Base-by-base conservation (phyloP, 1,140 invertebrate species). In the Drosophila pandora region DNA sequence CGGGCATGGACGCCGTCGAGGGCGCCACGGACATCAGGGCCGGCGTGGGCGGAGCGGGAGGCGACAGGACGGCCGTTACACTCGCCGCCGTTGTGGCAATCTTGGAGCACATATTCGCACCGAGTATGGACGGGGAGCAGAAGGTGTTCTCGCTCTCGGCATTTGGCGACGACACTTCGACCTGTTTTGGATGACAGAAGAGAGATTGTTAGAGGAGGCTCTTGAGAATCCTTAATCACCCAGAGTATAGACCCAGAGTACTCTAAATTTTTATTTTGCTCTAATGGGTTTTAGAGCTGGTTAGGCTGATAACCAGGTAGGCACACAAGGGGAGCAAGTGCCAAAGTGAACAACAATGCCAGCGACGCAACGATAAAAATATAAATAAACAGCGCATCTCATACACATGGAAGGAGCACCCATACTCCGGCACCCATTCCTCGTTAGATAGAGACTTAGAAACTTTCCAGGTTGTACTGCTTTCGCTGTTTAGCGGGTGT, bases 111-210 rank as follows among this genome's bases (percentile, higher is more conserved):
- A 92, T 91, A 64, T 91, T 91, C 28, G 90, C 77, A 57, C 90
- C 90, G 34, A 92, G 83, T 68, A 92, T 92, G 41, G 91, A 92
- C 64, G 90, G 87, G 47, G 91, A 92, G 65, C 91, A 92, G 59
- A 92, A 90, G 58, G 90, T 90, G 53, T 90, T 91, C 63, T 92
- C 91, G 49, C 75, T 91, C 71, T 96, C 96, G 57, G 96, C 95
- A 92, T 95, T 97, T 62, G 91, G 91, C n/a, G 91, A 92, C 21
- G 91, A 92, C 37, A 92, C 90, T 73, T 92, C 91, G 43, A 92
- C 91, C 91, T 92, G 52, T 10, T 34, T 7, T 17, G 17, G 17
- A 23, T 12, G 12, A 41, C 50, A 60, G 34, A 21, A 37, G 13
- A 34, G 43, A 13, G 8, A 37, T 45, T 8, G 13, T 43, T 17